Evolutionary conservation across 2,113 vertebrate species (phyloP).

Genomic region (Myrmecobius fasciatus): DNA sequence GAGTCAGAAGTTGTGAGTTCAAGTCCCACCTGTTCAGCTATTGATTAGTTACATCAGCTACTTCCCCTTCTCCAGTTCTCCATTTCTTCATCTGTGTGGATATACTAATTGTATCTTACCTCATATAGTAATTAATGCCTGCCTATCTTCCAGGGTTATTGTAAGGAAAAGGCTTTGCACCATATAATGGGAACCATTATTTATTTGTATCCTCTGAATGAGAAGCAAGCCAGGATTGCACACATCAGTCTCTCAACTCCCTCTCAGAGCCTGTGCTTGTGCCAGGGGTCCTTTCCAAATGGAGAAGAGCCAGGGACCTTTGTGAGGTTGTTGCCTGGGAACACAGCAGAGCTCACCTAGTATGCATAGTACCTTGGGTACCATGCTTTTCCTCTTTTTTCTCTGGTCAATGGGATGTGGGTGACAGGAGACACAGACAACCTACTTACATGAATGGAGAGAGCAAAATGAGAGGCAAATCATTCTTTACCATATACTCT

Average conservation of each 20-base stretch:
- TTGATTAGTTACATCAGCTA: not conserved
- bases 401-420: not conserved
- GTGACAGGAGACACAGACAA: not conserved
- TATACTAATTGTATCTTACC: not conserved
- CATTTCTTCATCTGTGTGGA: not conserved
- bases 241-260: not conserved
- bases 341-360: too few relatives aligned
- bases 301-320: not conserved
- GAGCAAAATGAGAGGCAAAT: constrained; percentile 11
- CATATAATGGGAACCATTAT: not conserved
- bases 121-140: not conserved
- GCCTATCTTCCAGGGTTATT: not conserved
- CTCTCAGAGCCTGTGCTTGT: not conserved
- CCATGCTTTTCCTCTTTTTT: not conserved
- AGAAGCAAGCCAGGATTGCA: not conserved
- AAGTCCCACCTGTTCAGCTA: not conserved
- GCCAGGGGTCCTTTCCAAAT: not conserved
- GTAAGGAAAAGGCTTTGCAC: constrained; percentile 5
- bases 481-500: not conserved
- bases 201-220: not conserved
- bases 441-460: not conserved
- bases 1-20: not conserved
- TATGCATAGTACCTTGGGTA: not conserved
- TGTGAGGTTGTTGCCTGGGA: not conserved
- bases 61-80: not conserved